Evolutionary conservation across 2,797 vertebrate genomes (phyloP).

Genomic region (Notolepis coatsorum): DNA sequence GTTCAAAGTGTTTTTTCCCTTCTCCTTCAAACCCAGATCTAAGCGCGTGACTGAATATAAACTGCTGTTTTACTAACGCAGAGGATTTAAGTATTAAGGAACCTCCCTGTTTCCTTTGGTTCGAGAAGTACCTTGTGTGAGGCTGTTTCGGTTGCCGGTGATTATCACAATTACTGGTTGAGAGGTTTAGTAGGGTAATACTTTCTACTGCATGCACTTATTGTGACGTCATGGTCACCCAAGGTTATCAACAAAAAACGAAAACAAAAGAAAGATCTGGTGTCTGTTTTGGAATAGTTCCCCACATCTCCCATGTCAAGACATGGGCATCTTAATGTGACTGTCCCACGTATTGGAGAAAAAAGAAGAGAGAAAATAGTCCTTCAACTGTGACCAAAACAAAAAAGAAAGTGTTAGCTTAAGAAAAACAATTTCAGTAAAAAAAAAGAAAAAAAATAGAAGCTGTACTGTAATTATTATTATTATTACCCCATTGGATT

Average conservation of each 20-base stretch:
- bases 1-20: constrained; percentile 42
- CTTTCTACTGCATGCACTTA: constrained; percentile 61
- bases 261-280: constrained; percentile 51
- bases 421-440: constrained; percentile 52
- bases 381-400: constrained; percentile 78
- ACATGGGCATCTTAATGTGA: constrained; percentile 40
- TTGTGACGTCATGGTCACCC: constrained; percentile 53
- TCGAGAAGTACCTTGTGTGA: constrained; percentile 34
- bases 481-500: constrained; percentile 57
- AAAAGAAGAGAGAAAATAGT: constrained; percentile 51
- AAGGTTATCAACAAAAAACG: constrained; percentile 47
- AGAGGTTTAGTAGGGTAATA: constrained; percentile 38
- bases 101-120: constrained; percentile 33
- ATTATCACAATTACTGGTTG: constrained; percentile 33
- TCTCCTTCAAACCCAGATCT: constrained; percentile 34
- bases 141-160: constrained; percentile 43
- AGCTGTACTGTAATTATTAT: constrained; percentile 68
- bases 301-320: constrained; percentile 16
- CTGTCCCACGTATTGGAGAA: constrained; percentile 39
- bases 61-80: constrained; percentile 61
- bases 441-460: no score
- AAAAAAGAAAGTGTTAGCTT: constrained; percentile 49
- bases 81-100: constrained; percentile 45
- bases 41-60: constrained; percentile 45
- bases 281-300: constrained; percentile 47